Conservation (phyloP, 2,797 vertebrate genomes). For the Tangara arthus region DNA sequence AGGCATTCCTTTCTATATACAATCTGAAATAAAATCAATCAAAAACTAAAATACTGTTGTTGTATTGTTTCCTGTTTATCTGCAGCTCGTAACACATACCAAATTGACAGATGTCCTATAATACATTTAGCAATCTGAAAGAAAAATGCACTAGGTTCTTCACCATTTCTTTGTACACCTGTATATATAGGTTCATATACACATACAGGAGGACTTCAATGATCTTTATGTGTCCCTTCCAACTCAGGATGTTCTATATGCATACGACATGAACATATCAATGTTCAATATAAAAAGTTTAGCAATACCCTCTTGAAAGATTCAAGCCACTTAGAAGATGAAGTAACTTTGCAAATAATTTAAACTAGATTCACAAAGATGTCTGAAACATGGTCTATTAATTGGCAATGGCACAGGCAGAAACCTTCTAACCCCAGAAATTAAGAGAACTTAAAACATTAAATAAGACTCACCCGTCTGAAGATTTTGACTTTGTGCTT, state of each 20-base stretch:
- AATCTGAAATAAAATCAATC: not conserved
- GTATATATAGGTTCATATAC: not conserved
- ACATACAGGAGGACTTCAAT: not conserved
- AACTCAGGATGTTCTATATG: rapidly evolving
- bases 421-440: not conserved
- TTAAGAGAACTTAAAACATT: not conserved
- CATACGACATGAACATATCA: rapidly evolving
- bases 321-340: not conserved
- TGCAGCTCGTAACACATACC: not conserved
- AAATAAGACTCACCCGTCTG: slow-evolving; percentile 79
- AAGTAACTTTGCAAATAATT: not conserved
- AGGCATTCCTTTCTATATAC: not conserved
- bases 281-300: not conserved
- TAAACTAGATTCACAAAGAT: not conserved
- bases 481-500: slow-evolving; percentile 85
- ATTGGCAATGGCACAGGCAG: not conserved
- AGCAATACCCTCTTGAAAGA: not conserved
- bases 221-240: not conserved
- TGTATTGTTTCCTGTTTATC: not conserved
- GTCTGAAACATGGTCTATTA: not conserved
- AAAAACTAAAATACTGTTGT: not conserved
- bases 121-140: not conserved
- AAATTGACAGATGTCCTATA: not conserved
- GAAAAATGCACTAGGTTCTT: not conserved
- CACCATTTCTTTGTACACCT: not conserved